Evolutionary conservation across 2,113 vertebrate species (phyloP).

Genomic region (Terrapene triunguis): DNA sequence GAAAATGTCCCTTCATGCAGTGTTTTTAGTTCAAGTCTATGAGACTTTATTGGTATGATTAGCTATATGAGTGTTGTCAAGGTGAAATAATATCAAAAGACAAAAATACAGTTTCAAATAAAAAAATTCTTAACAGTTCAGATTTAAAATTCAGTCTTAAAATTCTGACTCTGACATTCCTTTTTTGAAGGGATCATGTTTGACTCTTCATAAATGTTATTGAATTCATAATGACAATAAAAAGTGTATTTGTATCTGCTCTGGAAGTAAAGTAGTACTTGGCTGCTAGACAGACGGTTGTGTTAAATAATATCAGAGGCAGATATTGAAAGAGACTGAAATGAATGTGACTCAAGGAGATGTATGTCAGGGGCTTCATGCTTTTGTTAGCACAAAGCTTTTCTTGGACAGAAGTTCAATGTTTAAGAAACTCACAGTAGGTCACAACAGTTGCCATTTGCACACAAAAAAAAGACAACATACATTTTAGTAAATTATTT

Average conservation of each 20-base stretch:
- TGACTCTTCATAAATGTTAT: neutral
- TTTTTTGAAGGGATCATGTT: constrained; percentile 21
- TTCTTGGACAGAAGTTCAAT: constrained; percentile 16
- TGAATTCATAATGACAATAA: neutral
- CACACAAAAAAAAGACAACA: neutral
- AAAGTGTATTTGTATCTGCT: constrained; percentile 26
- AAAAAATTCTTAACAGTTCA: neutral
- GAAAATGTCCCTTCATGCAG: neutral
- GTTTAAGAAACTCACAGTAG: neutral
- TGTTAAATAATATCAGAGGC: constrained; percentile 46
- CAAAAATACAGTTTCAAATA: constrained; percentile 1
- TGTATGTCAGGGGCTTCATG: constrained; percentile 21
- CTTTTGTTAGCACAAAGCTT: constrained; percentile 25
- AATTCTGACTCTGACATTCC: neutral
- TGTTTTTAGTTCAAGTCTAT: constrained; percentile 1
- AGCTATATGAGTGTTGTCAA: constrained; percentile 6
- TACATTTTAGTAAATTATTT: neutral
- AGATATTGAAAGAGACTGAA: constrained; percentile 55
- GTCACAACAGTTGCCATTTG: constrained; percentile 15
- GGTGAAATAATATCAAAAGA: constrained; percentile 4
- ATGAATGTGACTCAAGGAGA: constrained; percentile 15
- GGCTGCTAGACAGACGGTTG: neutral
- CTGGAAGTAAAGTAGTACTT: constrained; percentile 36
- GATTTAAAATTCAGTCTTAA: neutral
- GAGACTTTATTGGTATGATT: constrained; percentile 20